Evolutionary conservation across 2,888 invertebrate species (phyloP).

Genomic region (Cantharis flavilabris): DNA sequence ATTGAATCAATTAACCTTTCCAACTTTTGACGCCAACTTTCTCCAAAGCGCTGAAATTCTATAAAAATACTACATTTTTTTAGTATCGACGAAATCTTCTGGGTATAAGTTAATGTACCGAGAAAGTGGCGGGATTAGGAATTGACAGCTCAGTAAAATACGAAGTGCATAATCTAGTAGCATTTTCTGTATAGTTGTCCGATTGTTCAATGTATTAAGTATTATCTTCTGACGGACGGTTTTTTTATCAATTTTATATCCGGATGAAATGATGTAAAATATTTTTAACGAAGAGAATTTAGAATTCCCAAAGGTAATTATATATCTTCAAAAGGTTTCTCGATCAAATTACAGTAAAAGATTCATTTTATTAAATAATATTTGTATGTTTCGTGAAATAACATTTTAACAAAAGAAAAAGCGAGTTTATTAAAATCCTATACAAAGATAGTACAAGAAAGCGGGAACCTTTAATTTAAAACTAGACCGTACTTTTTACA

Average conservation of each 20-base stretch:
- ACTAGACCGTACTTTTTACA: background rate
- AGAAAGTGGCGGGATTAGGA: slow-evolving; percentile 21
- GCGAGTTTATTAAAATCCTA: background rate
- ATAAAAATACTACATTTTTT: slow-evolving; percentile 13
- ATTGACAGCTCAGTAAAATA: slow-evolving; percentile 18
- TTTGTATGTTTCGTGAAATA: background rate
- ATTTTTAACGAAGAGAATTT: background rate
- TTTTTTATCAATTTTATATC: background rate
- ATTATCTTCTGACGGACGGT: background rate
- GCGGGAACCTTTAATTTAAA: background rate
- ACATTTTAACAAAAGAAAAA: background rate
- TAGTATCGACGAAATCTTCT: background rate
- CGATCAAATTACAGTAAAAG: background rate
- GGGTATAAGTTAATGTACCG: slow-evolving; percentile 23
- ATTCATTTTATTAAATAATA: background rate
- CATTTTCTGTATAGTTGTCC: background rate
- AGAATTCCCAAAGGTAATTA: background rate
- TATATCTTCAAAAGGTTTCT: background rate
- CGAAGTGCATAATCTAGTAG: slow-evolving; percentile 23
- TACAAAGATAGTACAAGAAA: background rate
- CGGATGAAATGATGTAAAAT: background rate
- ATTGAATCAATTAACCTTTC: slow-evolving; percentile 19
- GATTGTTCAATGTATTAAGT: background rate
- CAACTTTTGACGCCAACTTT: slow-evolving; percentile 4
- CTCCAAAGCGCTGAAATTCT: background rate